phyloP scores from a whole-genome alignment of 2,888 invertebrate species.

The Phortica okadai region DNA sequence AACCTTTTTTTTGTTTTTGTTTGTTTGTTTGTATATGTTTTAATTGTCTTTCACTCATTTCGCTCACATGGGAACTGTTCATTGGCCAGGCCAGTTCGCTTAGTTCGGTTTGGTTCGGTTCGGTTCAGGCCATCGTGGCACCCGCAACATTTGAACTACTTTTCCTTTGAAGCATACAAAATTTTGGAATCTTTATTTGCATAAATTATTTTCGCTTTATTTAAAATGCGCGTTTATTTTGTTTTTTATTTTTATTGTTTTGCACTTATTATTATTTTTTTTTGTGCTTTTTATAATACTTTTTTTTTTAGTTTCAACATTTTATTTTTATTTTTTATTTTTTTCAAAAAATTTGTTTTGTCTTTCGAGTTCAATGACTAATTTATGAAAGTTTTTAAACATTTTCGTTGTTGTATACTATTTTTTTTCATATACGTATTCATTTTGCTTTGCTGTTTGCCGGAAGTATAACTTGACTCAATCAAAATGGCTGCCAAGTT shows the following conservation, averaged over 20 bases:
- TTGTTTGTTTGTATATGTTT: too few species aligned
- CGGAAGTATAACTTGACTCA: slow-evolving; percentile 10
- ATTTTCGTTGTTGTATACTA: not conserved
- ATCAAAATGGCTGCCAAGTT: not conserved
- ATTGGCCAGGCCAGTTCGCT: not conserved
- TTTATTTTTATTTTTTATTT: slow-evolving; percentile 32
- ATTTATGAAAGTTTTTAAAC: slow-evolving; percentile 61
- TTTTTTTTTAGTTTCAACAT: slow-evolving; percentile 30
- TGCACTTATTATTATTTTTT: slow-evolving; percentile 30
- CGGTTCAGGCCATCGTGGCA: slow-evolving; percentile 31
- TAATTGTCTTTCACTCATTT: not conserved
- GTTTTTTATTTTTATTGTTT: slow-evolving; percentile 36
- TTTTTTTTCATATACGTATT: not conserved
- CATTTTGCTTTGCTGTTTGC: not conserved
- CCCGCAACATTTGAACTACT: slow-evolving; percentile 59
- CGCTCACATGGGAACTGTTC: slow-evolving; percentile 56
- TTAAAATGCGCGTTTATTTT: not conserved
- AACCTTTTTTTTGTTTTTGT: not conserved
- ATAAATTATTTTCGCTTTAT: slow-evolving; percentile 58
- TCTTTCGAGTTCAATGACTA: slow-evolving; percentile 64
- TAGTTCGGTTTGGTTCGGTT: not conserved
- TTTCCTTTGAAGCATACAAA: slow-evolving; percentile 64
- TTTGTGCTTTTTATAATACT: not conserved
- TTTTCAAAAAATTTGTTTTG: slow-evolving; percentile 36
- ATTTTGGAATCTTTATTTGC: slow-evolving; percentile 52